Conservation (phyloP, 2,113 vertebrate species). For the Eptatretus burgeri region DNA sequence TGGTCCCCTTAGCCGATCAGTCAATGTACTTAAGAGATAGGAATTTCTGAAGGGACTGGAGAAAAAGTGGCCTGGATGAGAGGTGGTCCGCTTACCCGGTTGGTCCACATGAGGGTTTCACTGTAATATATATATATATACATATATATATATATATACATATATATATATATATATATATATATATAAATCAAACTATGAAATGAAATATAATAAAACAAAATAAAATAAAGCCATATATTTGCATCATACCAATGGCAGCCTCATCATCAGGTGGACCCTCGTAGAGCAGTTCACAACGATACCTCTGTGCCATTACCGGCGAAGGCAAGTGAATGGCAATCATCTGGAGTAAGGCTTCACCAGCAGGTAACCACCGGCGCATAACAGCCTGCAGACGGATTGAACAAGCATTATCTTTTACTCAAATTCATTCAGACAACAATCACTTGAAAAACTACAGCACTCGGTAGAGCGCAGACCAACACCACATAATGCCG, state of each 20-base stretch:
- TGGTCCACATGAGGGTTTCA: no score
- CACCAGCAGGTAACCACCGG: constrained; percentile 69
- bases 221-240: neutral
- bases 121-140: no score
- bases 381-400: constrained; percentile 50
- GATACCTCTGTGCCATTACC: constrained; percentile 70
- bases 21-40: no score
- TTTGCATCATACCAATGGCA: constrained; percentile 35
- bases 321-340: constrained; percentile 85
- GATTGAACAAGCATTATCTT: neutral
- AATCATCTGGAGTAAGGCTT: constrained; percentile 84
- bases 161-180: neutral
- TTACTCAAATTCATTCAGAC: no score
- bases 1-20: no score
- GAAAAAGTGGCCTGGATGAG: no score
- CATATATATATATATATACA: neutral
- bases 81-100: no score
- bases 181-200: neutral
- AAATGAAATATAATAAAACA: neutral
- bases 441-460: no score
- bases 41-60: no score
- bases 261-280: constrained; percentile 63
- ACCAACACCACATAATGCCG: no score
- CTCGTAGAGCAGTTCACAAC: constrained; percentile 78
- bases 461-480: no score